These are phyloP conservation scores for Calameuta idolon DNA, from an alignment of 2,888 invertebrate species.

Conservation along the genomic window DNA sequence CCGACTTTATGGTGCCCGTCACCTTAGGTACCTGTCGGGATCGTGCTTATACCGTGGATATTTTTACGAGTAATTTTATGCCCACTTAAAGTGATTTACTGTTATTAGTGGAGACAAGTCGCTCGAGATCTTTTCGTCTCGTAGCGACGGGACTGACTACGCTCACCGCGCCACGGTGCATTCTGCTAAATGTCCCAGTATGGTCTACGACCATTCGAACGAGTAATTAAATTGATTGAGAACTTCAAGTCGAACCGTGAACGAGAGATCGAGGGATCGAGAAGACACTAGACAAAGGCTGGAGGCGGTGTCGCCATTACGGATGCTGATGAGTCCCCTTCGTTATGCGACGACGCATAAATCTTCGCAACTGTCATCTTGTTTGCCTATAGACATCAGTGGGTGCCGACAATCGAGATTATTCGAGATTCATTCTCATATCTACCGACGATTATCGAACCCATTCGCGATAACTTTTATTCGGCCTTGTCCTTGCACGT, in stretches of 20 bases:
- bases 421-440: slow-evolving; percentile 1
- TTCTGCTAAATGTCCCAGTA: slow-evolving; percentile 24
- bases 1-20: slow-evolving; percentile 1
- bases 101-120: slow-evolving; percentile 34
- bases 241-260: slow-evolving; percentile 17
- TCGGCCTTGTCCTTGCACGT: background rate
- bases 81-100: slow-evolving; percentile 33
- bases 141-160: slow-evolving; percentile 5
- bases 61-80: slow-evolving; percentile 21
- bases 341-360: slow-evolving; percentile 50
- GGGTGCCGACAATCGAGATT: background rate
- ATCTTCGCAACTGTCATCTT: slow-evolving; percentile 36
- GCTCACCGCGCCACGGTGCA: slow-evolving; percentile 21
- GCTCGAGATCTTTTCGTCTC: slow-evolving; percentile 24
- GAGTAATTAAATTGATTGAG: slow-evolving; percentile 48
- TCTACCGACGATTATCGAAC: background rate
- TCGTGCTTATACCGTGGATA: background rate
- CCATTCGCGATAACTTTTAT: background rate
- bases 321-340: slow-evolving; percentile 52
- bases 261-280: background rate
- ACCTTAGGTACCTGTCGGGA: background rate
- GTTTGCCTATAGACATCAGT: background rate
- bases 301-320: slow-evolving; percentile 41
- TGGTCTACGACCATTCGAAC: slow-evolving; percentile 24
- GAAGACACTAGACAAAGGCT: slow-evolving; percentile 38